Conservation (phyloP, 2,797 vertebrate species). For the Rhabdophis nuchalis region DNA sequence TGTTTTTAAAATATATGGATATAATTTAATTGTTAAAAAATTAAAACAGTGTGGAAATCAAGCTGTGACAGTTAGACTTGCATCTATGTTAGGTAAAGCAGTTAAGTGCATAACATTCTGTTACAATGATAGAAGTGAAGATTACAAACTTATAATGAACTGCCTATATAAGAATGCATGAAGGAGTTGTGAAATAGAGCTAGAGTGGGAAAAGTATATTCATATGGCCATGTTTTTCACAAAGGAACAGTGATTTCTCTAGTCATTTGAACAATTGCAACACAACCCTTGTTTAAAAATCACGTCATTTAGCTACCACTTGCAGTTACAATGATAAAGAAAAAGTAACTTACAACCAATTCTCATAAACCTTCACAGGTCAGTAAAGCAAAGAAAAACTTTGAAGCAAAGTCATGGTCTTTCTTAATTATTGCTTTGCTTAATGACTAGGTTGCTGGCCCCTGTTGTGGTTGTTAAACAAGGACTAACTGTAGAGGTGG, state of each 20-base stretch:
- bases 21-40: constrained; percentile 75
- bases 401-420: neutral
- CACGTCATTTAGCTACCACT: neutral
- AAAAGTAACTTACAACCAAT: neutral
- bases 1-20: constrained; percentile 70
- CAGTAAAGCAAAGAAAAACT: neutral
- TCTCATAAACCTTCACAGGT: neutral
- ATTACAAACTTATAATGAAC: constrained; percentile 70
- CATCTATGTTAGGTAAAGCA: constrained; percentile 71
- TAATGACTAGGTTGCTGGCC: neutral
- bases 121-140: constrained; percentile 69
- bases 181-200: constrained; percentile 69
- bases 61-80: constrained; percentile 66
- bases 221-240: constrained; percentile 33
- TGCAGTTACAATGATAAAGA: neutral
- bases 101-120: constrained; percentile 66
- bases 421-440: neutral
- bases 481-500: neutral
- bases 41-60: constrained; percentile 70
- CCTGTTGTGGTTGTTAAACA: neutral
- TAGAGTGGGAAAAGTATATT: constrained; percentile 20
- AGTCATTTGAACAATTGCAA: neutral
- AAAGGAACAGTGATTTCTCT: neutral
- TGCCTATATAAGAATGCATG: constrained; percentile 66
- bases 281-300: neutral